These are phyloP conservation scores for Drosophila affinis DNA, from an alignment of 2,888 invertebrate genomes.

Conservation along the genomic window DNA sequence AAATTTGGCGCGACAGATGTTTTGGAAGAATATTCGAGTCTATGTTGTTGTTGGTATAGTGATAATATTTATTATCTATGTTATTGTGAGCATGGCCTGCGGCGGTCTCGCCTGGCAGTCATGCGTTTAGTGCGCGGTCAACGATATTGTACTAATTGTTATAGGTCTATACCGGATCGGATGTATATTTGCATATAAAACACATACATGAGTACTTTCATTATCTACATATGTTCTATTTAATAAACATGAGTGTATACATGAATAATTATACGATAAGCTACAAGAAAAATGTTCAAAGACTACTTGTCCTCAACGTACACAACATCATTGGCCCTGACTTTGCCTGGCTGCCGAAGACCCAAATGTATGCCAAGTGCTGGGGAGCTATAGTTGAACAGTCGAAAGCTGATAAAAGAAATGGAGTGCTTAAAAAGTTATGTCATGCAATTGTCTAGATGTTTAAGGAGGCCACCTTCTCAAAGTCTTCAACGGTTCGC, in stretches of 20 bases:
- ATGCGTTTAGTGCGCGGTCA: conserved; percentile 84
- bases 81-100: conserved; percentile 94
- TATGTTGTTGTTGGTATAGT: conserved; percentile 88
- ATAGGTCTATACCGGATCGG: conserved; percentile 45
- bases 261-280: conserved; percentile 42
- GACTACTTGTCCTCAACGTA: conserved; percentile 83
- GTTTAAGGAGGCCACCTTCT: conserved; percentile 84
- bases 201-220: conserved; percentile 43
- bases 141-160: conserved; percentile 48
- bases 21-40: conserved; percentile 97
- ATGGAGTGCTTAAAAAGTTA: not conserved
- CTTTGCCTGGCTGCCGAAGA: conserved; percentile 82
- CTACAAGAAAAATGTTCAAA: conserved; percentile 38
- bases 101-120: conserved; percentile 92
- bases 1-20: conserved; percentile 93
- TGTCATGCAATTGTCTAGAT: not conserved
- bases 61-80: conserved; percentile 90
- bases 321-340: conserved; percentile 84
- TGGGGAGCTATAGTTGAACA: conserved; percentile 79
- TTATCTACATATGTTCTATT: conserved; percentile 65
- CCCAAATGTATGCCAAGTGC: conserved; percentile 85
- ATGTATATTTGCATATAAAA: conserved; percentile 62
- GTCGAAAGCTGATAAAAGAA: conserved; percentile 66
- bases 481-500: conserved; percentile 88
- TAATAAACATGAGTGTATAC: conserved; percentile 64